Evolutionary conservation across 2,797 vertebrate genomes (phyloP).

Genomic region (Arctocebus calabarensis): DNA sequence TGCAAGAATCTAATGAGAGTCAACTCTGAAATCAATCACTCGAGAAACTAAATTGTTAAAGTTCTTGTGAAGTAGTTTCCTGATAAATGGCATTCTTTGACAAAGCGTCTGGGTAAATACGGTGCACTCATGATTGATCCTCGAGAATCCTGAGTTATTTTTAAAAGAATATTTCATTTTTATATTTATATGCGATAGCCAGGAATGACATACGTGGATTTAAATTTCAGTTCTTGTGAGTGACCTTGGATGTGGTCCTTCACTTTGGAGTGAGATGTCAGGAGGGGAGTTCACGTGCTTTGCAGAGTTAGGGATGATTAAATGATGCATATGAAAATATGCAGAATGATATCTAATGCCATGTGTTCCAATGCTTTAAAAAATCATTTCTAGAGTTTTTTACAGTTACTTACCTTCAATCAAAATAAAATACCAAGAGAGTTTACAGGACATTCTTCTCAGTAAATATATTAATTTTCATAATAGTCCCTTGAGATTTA

Average conservation of each 20-base stretch:
- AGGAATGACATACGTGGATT: slow-evolving; percentile 31
- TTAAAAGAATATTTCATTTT: slow-evolving; percentile 77
- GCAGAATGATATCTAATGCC: slow-evolving; percentile 26
- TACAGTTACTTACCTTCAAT: slow-evolving; percentile 46
- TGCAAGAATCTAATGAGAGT: slow-evolving; percentile 81
- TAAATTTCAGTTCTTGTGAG: neutral
- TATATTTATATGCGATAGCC: neutral
- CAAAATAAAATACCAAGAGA: slow-evolving; percentile 56
- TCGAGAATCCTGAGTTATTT: slow-evolving; percentile 74
- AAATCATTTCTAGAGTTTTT: slow-evolving; percentile 46
- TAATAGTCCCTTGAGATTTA: slow-evolving; percentile 21
- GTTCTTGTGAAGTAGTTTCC: slow-evolving; percentile 75
- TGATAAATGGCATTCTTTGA: slow-evolving; percentile 78
- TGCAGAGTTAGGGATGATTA: neutral
- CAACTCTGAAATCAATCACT: slow-evolving; percentile 83
- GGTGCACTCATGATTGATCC: slow-evolving; percentile 64
- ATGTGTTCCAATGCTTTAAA: neutral
- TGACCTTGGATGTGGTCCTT: slow-evolving; percentile 63
- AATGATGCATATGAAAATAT: slow-evolving; percentile 15
- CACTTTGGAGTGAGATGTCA: neutral
- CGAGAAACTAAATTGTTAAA: slow-evolving; percentile 76
- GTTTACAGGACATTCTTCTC: neutral
- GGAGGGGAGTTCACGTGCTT: neutral
- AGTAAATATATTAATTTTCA: slow-evolving; percentile 54
- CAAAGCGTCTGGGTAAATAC: slow-evolving; percentile 71